A percentile compares a stretch with the other conserved stretches of the same genome.
These are phyloP conservation scores for Camponotus vicinus DNA, from an alignment of 1,140 invertebrate species.

Conservation along the genomic window DNA sequence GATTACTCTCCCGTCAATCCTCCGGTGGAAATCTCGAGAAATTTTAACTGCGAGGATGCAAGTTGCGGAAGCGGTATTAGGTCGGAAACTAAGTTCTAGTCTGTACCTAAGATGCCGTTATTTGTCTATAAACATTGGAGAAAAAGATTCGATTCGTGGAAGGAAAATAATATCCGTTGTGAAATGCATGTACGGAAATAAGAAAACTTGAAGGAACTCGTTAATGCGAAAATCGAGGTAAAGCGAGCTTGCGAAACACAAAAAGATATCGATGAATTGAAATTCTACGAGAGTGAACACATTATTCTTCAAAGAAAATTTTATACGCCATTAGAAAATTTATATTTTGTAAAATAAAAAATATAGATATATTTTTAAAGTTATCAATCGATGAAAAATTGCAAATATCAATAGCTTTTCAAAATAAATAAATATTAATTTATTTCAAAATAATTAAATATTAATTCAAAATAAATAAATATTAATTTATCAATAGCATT, in stretches of 20 bases:
- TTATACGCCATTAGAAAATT: neutral
- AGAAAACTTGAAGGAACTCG: neutral
- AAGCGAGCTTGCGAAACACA: neutral
- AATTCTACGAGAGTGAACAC: neutral
- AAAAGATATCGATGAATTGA: neutral
- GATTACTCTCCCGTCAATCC: slow-evolving; percentile 26
- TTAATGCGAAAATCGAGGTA: neutral
- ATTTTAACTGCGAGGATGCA: neutral
- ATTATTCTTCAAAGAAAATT: neutral
- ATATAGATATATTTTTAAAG: neutral
- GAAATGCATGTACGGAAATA: neutral
- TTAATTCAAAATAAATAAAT: too few species aligned
- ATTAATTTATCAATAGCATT: too few species aligned
- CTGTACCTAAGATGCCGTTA: neutral
- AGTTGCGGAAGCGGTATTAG: neutral
- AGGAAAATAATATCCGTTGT: slow-evolving; percentile 7
- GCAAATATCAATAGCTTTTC: neutral
- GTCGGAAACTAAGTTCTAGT: neutral
- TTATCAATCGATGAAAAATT: neutral
- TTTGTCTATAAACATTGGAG: neutral
- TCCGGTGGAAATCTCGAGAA: slow-evolving; percentile 10
- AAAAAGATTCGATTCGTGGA: neutral
- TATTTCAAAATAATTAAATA: too few species aligned
- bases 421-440: neutral
- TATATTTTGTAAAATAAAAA: neutral